A percentile compares a stretch with the other conserved stretches of the same genome.
These are phyloP conservation scores for Parnassius orleans DNA, from an alignment of 2,888 invertebrate genomes.

Conservation along the genomic window DNA sequence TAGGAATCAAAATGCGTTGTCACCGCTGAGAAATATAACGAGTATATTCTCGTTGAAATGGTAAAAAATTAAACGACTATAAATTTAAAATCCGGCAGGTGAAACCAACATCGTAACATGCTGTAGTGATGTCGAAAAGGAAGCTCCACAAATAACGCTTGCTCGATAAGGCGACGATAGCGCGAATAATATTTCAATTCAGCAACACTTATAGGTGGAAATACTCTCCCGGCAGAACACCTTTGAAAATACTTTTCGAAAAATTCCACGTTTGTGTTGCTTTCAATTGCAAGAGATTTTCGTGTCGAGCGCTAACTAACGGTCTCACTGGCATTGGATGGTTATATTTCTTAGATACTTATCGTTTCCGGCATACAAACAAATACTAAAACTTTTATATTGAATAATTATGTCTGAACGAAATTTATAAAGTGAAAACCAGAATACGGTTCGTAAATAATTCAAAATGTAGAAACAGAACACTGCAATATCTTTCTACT, in stretches of 20 bases:
- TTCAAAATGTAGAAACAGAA: too few species aligned
- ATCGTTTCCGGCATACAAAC: conserved; percentile 7
- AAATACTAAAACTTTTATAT: conserved; percentile 4
- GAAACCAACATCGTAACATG: not conserved
- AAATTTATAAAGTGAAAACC: too few species aligned
- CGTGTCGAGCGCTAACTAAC: conserved; percentile 18
- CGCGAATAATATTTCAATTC: conserved; percentile 60
- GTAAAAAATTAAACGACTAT: too few species aligned
- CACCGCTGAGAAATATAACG: too few species aligned
- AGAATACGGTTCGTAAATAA: too few species aligned
- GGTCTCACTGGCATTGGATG: conserved; percentile 10
- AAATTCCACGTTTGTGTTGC: conserved; percentile 26
- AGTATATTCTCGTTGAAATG: too few species aligned
- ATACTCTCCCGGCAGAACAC: conserved; percentile 38
- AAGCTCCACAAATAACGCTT: conserved; percentile 41
- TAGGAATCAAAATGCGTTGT: too few species aligned
- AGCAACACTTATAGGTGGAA: conserved; percentile 46
- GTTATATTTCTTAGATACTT: conserved; percentile 4
- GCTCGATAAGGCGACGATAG: conserved; percentile 47
- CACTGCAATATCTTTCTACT: too few species aligned
- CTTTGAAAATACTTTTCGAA: conserved; percentile 38
- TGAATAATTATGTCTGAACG: too few species aligned
- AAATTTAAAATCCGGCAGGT: not conserved
- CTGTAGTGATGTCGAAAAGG: conserved; percentile 21
- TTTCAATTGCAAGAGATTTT: conserved; percentile 16